Evolutionary conservation across 2,888 invertebrate species (phyloP).

Genomic region (Dicycla oo): DNA sequence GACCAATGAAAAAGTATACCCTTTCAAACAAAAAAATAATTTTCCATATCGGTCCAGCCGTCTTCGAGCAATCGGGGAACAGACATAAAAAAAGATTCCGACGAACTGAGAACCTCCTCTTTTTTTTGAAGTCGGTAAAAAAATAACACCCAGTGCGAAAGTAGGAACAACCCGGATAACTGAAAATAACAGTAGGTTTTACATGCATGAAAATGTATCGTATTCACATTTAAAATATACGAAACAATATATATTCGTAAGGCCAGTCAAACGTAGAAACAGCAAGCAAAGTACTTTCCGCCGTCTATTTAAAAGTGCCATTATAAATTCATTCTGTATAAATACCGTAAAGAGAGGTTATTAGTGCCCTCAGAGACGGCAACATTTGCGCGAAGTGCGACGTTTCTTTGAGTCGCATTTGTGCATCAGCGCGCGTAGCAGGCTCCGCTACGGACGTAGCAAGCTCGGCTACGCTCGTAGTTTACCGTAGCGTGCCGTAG

Average conservation of each 20-base stretch:
- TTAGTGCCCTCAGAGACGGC: slow-evolving; percentile 43
- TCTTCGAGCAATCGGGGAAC: too few species aligned
- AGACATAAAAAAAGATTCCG: too few species aligned
- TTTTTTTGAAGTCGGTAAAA: too few species aligned
- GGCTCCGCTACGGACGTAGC: slow-evolving; percentile 18
- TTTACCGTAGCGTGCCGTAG: slow-evolving; percentile 51
- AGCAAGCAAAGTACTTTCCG: not conserved
- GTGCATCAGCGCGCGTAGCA: slow-evolving; percentile 60
- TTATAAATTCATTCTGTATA: slow-evolving; percentile 15
- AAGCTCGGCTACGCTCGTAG: slow-evolving; percentile 56
- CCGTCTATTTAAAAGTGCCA: not conserved
- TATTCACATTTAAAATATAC: not conserved
- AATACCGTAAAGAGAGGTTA: slow-evolving; percentile 32
- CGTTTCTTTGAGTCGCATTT: slow-evolving; percentile 51
- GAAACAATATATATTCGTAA: slow-evolving; percentile 4
- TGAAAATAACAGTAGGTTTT: not conserved
- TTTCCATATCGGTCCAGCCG: too few species aligned
- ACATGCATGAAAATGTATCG: not conserved
- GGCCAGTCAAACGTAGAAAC: not conserved
- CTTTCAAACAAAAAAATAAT: too few species aligned
- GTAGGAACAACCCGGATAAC: not conserved
- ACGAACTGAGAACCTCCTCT: too few species aligned
- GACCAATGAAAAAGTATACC: too few species aligned
- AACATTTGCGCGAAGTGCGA: slow-evolving; percentile 44
- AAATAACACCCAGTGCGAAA: not conserved